Conservation (phyloP, 2,888 invertebrate genomes). For the Phyllotreta cruciferae region DNA sequence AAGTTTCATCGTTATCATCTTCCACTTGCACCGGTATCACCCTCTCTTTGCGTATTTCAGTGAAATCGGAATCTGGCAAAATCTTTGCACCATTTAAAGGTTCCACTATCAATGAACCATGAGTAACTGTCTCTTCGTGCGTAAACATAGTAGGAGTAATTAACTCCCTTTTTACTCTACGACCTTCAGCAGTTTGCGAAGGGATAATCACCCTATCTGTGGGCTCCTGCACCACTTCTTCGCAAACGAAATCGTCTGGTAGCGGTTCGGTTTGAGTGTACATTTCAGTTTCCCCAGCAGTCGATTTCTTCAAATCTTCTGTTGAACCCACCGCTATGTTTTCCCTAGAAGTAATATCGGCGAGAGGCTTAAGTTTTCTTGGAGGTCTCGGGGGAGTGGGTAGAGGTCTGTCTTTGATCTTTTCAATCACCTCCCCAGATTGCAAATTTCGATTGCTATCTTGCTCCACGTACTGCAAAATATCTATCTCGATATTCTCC, state of each 20-base stretch:
- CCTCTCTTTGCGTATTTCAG: constrained; percentile 42
- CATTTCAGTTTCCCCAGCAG: constrained; percentile 72
- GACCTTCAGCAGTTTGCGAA: constrained; percentile 20
- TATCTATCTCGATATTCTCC: constrained; percentile 57
- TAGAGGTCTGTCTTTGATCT: constrained; percentile 85
- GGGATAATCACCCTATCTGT: constrained; percentile 40
- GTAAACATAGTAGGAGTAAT: constrained; percentile 54
- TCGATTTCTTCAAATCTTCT: constrained; percentile 48
- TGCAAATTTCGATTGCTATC: constrained; percentile 72
- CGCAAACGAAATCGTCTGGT: constrained; percentile 78
- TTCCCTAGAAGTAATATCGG: constrained; percentile 54
- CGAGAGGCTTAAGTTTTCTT: constrained; percentile 58
- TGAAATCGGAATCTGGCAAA: constrained; percentile 49
- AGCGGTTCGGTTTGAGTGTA: constrained; percentile 87
- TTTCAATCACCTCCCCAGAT: constrained; percentile 78
- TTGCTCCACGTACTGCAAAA: constrained; percentile 69
- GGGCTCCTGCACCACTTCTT: constrained; percentile 59
- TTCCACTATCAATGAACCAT: constrained; percentile 71
- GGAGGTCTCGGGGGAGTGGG: constrained; percentile 89
- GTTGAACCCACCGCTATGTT: constrained; percentile 42
- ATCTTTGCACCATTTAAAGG: constrained; percentile 64
- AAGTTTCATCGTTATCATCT: constrained; percentile 51
- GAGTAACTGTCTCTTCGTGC: constrained; percentile 71
- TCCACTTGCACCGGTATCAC: constrained; percentile 51
- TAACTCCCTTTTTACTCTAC: constrained; percentile 17